These are phyloP conservation scores for Poecile atricapillus DNA, from an alignment of 2,113 vertebrate species.

Conservation along the genomic window DNA sequence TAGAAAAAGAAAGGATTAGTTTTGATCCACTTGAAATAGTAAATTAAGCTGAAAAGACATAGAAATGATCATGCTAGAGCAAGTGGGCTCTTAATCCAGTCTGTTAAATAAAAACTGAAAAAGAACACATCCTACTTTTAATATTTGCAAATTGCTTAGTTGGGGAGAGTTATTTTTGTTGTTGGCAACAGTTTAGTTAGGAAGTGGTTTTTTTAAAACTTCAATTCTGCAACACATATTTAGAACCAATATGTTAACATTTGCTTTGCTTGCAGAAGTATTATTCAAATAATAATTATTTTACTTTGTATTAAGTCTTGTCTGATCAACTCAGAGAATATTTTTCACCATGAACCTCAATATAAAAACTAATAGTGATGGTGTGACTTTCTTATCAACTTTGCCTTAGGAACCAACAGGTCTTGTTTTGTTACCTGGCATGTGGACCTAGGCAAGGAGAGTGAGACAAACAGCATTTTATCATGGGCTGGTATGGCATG, in stretches of 20 bases:
- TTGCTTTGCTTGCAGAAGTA: neutral
- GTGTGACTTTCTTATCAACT: neutral
- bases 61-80: neutral
- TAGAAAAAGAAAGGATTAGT: neutral
- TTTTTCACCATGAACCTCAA: neutral
- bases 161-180: neutral
- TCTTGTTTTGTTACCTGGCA: neutral
- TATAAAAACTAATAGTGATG: neutral
- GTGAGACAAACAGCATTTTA: neutral
- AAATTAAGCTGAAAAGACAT: neutral
- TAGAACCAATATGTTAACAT: neutral
- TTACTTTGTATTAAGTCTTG: neutral
- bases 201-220: neutral
- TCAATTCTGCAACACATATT: neutral
- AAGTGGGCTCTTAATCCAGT: neutral
- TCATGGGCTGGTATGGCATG: neutral
- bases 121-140: neutral
- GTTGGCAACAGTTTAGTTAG: neutral
- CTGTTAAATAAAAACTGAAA: conserved; percentile 8
- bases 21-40: neutral
- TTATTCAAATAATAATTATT: neutral
- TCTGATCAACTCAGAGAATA: neutral
- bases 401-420: neutral
- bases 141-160: neutral
- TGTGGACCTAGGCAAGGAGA: neutral